phyloP scores from a whole-genome alignment of 2,888 invertebrate species.

The Tetragnatha montana region DNA sequence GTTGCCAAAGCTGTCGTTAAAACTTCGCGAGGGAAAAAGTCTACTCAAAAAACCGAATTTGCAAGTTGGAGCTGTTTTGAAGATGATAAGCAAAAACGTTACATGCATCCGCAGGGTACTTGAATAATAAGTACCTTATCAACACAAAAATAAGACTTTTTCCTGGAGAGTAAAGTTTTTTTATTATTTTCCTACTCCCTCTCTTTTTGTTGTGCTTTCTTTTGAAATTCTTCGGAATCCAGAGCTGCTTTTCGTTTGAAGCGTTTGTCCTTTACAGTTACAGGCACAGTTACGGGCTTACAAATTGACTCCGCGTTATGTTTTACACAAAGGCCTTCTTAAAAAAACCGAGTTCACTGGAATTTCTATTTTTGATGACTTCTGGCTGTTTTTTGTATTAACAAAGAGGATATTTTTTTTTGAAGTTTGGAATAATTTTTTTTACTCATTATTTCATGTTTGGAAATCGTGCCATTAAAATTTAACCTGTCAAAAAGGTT shows the following conservation, averaged over 20 bases:
- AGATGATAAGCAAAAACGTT: slow-evolving; percentile 64
- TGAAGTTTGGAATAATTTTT: background rate
- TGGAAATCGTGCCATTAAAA: background rate
- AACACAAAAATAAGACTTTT: slow-evolving; percentile 10
- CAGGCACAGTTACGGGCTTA: background rate
- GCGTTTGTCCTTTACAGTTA: slow-evolving; percentile 26
- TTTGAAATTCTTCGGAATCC: slow-evolving; percentile 15
- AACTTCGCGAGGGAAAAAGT: slow-evolving; percentile 23
- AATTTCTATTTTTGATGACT: slow-evolving; percentile 7
- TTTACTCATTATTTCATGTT: background rate
- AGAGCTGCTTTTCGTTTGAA: slow-evolving; percentile 11
- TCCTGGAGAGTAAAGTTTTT: slow-evolving; percentile 7
- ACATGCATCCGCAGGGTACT: slow-evolving; percentile 46
- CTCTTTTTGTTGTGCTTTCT: background rate
- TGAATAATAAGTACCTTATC: slow-evolving; percentile 64
- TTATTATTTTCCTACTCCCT: too few relatives aligned
- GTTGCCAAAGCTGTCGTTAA: slow-evolving; percentile 47
- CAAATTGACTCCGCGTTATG: slow-evolving; percentile 18
- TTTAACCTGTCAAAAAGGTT: background rate
- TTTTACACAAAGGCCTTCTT: slow-evolving; percentile 1
- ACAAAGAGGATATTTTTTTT: background rate
- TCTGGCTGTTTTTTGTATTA: background rate
- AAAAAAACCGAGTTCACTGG: background rate
- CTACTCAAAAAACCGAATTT: slow-evolving; percentile 44
- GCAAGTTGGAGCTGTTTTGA: slow-evolving; percentile 47